phyloP scores from a whole-genome alignment of 92 coral and sea anemone species.

The Phymanthus crucifer region DNA sequence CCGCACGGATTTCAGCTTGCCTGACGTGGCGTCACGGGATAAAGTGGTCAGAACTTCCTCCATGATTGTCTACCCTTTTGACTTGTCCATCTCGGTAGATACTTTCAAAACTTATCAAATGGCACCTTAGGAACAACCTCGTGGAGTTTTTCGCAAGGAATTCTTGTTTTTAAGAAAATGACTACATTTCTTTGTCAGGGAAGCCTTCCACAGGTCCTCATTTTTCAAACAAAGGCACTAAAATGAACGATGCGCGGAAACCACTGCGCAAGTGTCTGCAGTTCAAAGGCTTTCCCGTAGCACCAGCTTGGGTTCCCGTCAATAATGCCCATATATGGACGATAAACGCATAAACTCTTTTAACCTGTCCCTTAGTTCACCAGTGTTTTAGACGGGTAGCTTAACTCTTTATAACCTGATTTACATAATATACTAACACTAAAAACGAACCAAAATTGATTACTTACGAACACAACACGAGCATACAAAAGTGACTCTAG shows the following conservation, averaged over 20 bases:
- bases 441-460: background rate
- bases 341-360: conserved; percentile 16
- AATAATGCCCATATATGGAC: conserved; percentile 65
- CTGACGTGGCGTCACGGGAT: conserved; percentile 98
- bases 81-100: conserved; percentile 21
- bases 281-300: conserved; percentile 60
- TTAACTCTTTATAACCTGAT: background rate
- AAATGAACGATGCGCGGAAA: conserved; percentile 65
- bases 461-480: background rate
- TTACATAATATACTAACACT: background rate
- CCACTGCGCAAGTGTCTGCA: conserved; percentile 73
- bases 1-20: conserved; percentile 78
- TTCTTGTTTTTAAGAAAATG: background rate
- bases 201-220: conserved; percentile 20
- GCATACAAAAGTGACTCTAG: background rate
- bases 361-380: conserved; percentile 10
- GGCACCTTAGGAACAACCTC: background rate
- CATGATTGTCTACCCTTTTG: conserved; percentile 61
- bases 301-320: conserved; percentile 63
- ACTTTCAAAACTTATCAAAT: conserved; percentile 11
- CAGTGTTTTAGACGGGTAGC: background rate
- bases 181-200: conserved; percentile 38
- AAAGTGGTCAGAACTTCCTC: conserved; percentile 84
- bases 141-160: background rate
- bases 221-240: conserved; percentile 60